Base-by-base conservation (phyloP, 2,113 vertebrate genomes). In the Anarrhichthys ocellatus region DNA sequence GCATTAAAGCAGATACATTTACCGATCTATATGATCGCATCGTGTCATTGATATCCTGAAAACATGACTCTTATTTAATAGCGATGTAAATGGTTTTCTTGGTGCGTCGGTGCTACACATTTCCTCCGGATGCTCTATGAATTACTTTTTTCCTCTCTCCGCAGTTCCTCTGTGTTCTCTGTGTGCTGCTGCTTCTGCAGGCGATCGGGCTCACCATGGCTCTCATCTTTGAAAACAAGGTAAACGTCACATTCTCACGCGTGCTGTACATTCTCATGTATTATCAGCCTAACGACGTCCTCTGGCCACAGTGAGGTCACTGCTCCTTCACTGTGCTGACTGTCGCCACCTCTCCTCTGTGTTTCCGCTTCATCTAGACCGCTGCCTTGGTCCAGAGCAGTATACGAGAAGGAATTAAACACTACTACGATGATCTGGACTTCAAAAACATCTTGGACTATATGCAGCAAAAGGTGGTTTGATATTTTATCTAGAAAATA, bases 371-470 rank as follows among this genome's bases (percentile, higher is more conserved):
- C 11, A 1, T 80, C 3, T 84, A 98, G 97, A 96, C 97, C 4
- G 93, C 95, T 0, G 83, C 93, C 1, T 82, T 97, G 89, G 95
- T 97, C 74, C 96, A 98, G 85, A 96, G 95, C 73, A 97, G 91
- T 64, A 95, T 97, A 81, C 95, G 94, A n/a, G 96, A 96, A 86
- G 97, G 97, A 50, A 97, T 98, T 36, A 95, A 96, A 48, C 96
- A 98, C 91, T 98, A 98, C 80, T 98, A 98, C 0, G 97, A 97
- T 2, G 97, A 98, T 76, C 94, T 98, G 65, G 97, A 97, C 94
- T 98, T 98, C 91, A 98, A 98, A 89, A 98, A 98, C 90, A 98
- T 98, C 90, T 73, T 98, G 94, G 97, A 98, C 85, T 97, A 96
- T 8, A 95, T 97, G 18, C 97, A 98, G n/a, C 78, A 95, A 81